A percentile compares a stretch with the other conserved stretches of the same genome.
These are phyloP conservation scores for Troglohyphantes excavatus DNA, from an alignment of 2,888 invertebrate genomes.

Conservation along the genomic window DNA sequence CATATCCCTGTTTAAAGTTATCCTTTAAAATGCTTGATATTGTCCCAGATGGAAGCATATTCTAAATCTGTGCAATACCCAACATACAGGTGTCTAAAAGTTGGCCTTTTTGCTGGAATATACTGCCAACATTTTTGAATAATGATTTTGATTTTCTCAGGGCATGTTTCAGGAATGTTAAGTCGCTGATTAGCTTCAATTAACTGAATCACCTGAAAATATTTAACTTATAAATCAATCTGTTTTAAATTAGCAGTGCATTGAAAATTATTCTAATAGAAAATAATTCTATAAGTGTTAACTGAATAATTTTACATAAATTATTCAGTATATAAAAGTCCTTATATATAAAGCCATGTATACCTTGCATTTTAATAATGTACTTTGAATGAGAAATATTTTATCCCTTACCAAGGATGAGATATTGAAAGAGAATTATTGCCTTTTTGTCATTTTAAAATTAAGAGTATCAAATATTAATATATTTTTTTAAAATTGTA, in stretches of 20 bases:
- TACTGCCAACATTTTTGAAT: constrained; percentile 98
- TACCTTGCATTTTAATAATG: too few relatives aligned
- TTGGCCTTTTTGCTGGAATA: constrained; percentile 96
- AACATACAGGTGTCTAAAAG: constrained; percentile 92
- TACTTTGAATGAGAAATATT: too few relatives aligned
- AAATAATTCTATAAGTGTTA: neutral
- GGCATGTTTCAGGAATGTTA: constrained; percentile 95
- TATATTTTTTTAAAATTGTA: too few relatives aligned
- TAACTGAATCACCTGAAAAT: constrained; percentile 92
- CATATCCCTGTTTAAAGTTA: constrained; percentile 14
- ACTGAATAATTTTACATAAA: too few relatives aligned
- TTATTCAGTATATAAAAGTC: too few relatives aligned
- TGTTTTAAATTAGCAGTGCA: neutral
- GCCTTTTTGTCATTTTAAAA: too few relatives aligned
- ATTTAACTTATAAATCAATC: constrained; percentile 7
- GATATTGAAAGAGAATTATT: too few relatives aligned
- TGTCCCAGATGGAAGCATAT: constrained; percentile 52
- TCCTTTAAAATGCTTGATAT: constrained; percentile 34
- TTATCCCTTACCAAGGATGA: too few relatives aligned
- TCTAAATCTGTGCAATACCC: constrained; percentile 66
- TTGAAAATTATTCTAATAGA: neutral
- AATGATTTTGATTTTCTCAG: constrained; percentile 95
- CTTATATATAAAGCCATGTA: too few relatives aligned
- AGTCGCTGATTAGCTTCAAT: constrained; percentile 98
- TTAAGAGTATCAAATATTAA: too few relatives aligned